These are phyloP conservation scores for Dicaeum eximium DNA, from an alignment of 2,113 vertebrate genomes.

Conservation along the genomic window DNA sequence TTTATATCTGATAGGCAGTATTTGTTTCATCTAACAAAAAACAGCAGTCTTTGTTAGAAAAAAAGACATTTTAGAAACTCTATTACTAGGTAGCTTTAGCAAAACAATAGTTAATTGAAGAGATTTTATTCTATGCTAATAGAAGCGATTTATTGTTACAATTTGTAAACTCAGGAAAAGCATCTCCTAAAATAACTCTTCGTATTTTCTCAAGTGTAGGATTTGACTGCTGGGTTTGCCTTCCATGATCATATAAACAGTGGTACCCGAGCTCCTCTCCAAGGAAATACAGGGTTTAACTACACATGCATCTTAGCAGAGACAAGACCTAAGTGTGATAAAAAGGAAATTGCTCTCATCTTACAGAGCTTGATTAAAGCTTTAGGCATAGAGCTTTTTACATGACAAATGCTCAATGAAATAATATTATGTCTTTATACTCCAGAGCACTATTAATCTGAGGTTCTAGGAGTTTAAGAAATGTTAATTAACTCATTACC, in stretches of 20 bases:
- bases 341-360: slow-evolving; percentile 23
- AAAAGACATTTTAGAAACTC: not conserved
- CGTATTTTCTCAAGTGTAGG: not conserved
- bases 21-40: not conserved
- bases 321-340: not conserved
- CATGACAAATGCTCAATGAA: slow-evolving; percentile 54
- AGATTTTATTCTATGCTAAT: not conserved
- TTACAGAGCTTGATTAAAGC: slow-evolving; percentile 39
- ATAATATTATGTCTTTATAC: slow-evolving; percentile 63
- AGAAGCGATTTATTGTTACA: not conserved
- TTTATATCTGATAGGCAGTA: not conserved
- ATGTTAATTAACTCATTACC: slow-evolving; percentile 53
- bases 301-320: not conserved
- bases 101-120: not conserved
- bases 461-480: slow-evolving; percentile 34
- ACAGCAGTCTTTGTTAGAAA: not conserved
- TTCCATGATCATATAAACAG: not conserved
- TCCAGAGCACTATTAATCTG: slow-evolving; percentile 41
- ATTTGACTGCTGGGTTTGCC: not conserved
- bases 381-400: slow-evolving; percentile 46
- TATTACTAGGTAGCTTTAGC: not conserved
- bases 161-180: not conserved
- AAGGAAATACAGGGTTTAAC: not conserved
- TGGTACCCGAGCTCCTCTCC: not conserved
- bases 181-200: not conserved